Percentiles rank a stretch among this genome's conserved stretches.
Evolutionary conservation across 23 tunicate genomes (phyloP).

Genomic region (Styela clava): DNA sequence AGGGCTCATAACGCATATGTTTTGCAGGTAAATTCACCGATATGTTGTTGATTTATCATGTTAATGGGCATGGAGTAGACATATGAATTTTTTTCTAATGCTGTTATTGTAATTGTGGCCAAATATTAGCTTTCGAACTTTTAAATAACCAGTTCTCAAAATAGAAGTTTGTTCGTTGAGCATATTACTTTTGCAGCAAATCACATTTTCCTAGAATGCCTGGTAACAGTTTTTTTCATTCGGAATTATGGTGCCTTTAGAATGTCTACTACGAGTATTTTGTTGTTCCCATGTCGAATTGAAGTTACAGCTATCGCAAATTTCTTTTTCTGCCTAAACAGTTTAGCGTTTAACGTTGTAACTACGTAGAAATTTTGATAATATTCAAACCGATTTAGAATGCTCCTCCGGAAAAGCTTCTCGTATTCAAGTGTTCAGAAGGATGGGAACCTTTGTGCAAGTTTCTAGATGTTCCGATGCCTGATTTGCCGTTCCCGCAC

Average conservation of each 20-base stretch:
- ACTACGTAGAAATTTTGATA: neutral
- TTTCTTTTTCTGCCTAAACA: neutral
- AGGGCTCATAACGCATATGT: slow-evolving; percentile 65
- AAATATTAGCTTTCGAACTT: neutral
- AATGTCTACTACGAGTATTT: neutral
- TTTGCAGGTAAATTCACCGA: slow-evolving; percentile 16
- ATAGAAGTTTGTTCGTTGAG: too few species aligned
- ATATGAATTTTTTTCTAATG: too few species aligned
- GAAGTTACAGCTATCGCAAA: neutral
- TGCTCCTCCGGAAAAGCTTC: neutral
- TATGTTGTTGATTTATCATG: neutral
- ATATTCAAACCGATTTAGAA: neutral
- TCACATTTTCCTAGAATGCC: too few species aligned
- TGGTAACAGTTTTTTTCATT: too few species aligned
- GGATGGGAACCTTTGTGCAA: neutral
- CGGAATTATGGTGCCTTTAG: neutral
- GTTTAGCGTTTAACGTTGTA: neutral
- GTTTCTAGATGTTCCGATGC: neutral
- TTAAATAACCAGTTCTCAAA: neutral
- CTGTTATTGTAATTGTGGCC: too few species aligned
- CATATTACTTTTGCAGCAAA: too few species aligned
- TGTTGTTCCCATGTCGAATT: neutral
- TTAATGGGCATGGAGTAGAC: too few species aligned
- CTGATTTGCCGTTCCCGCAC: neutral
- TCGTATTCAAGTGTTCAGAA: neutral